phyloP scores from a whole-genome alignment of 2,113 vertebrate species.

The Cisticola juncidis region DNA sequence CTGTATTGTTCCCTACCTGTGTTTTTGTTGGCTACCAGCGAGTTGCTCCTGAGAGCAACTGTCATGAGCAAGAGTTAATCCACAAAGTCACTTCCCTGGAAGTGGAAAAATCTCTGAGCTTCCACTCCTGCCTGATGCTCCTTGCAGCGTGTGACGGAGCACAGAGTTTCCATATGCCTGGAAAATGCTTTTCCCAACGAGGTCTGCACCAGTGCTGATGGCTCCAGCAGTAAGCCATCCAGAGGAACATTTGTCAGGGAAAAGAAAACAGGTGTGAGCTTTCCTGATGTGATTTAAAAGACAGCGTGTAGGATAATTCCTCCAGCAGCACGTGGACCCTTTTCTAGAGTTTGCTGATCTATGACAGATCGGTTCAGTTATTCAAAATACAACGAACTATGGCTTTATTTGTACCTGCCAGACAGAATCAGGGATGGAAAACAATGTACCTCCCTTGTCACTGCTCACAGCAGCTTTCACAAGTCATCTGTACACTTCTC shows the following conservation, averaged over 20 bases:
- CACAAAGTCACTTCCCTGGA: not conserved
- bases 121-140: not conserved
- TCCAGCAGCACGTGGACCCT: not conserved
- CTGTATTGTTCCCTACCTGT: not conserved
- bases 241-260: conserved; percentile 48
- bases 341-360: conserved; percentile 5
- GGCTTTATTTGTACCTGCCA: not conserved
- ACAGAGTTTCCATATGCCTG: conserved; percentile 11
- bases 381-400: not conserved
- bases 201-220: not conserved
- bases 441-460: not conserved
- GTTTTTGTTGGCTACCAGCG: not conserved
- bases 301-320: conserved; percentile 28
- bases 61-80: not conserved
- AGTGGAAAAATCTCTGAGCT: not conserved
- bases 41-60: not conserved
- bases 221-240: not conserved
- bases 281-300: conserved; percentile 49
- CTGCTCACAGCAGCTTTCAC: not conserved
- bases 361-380: not conserved
- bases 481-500: not conserved
- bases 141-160: not conserved
- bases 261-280: conserved; percentile 64
- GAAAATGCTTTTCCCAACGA: conserved; percentile 11
- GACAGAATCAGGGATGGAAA: not conserved